These are phyloP conservation scores for Pomacea canaliculata DNA, from an alignment of 2,888 invertebrate genomes.

Conservation along the genomic window DNA sequence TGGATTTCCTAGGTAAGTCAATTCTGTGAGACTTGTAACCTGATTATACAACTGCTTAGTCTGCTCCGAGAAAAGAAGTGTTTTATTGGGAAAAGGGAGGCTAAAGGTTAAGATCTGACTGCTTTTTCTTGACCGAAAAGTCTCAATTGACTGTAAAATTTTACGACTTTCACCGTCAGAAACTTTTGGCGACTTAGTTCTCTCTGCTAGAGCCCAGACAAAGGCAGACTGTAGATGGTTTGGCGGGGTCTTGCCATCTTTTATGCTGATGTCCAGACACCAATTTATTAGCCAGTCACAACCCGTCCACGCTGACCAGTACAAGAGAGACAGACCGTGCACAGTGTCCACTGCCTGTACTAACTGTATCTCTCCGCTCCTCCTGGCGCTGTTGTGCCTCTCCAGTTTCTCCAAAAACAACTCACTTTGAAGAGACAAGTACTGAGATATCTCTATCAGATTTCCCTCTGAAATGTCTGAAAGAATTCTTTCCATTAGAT, in stretches of 20 bases:
- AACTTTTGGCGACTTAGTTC: too few species aligned
- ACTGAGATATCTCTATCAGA: not conserved
- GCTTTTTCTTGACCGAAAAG: not conserved
- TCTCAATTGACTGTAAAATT: not conserved
- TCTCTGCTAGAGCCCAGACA: not conserved
- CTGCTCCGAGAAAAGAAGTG: too few species aligned
- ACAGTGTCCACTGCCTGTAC: not conserved
- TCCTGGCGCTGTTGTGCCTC: not conserved
- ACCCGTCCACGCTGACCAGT: slow-evolving; percentile 14
- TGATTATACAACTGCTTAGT: too few species aligned
- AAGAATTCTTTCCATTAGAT: not conserved
- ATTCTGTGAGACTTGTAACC: too few species aligned
- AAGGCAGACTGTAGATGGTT: not conserved
- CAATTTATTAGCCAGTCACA: not conserved
- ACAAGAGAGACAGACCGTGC: slow-evolving; percentile 5
- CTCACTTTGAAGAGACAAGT: not conserved
- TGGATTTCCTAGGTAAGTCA: slow-evolving; percentile 2
- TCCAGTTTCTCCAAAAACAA: not conserved
- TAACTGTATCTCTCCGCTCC: not conserved
- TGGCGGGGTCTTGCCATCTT: not conserved
- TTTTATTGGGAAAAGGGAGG: too few species aligned
- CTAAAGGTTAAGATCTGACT: too few species aligned
- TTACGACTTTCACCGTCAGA: not conserved
- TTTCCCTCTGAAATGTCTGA: not conserved
- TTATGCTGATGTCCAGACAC: not conserved